Percentiles rank a stretch among this genome's conserved stretches.
Evolutionary conservation across 35 echinoderm and acorn worm genomes (phyloP).

Genomic region (Anneissia japonica): DNA sequence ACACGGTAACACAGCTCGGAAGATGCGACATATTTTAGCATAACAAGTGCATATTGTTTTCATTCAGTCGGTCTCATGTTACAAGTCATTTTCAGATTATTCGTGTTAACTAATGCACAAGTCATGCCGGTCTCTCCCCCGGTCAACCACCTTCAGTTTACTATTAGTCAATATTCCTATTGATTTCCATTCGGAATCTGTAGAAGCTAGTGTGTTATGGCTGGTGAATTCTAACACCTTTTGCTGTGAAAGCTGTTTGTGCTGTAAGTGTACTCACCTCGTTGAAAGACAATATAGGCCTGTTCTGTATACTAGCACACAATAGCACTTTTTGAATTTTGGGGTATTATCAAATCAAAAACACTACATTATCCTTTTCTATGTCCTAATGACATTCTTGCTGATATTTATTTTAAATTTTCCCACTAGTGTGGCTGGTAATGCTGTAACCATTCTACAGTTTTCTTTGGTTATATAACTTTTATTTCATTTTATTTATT

Average conservation of each 20-base stretch:
- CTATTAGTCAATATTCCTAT: background rate
- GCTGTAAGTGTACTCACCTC: background rate
- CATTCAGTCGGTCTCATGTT: background rate
- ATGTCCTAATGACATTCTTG: too few species aligned
- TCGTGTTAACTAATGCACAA: constrained; percentile 1
- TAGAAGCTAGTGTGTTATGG: background rate
- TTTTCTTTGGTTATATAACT: too few species aligned
- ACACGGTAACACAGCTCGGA: background rate
- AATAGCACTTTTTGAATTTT: too few species aligned
- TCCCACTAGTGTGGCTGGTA: too few species aligned
- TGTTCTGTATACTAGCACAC: too few species aligned
- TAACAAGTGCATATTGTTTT: background rate
- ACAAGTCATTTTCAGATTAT: background rate
- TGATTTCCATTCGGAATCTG: background rate
- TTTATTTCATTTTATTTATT: too few species aligned
- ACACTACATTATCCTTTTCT: too few species aligned
- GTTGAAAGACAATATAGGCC: too few species aligned
- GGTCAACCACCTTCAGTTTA: background rate
- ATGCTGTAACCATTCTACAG: too few species aligned
- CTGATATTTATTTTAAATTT: too few species aligned
- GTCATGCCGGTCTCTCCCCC: background rate
- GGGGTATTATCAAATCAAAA: too few species aligned
- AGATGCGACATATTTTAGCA: background rate
- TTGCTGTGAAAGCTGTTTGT: background rate
- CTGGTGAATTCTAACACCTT: background rate